Evolutionary conservation across 2,797 vertebrate species (phyloP).

Genomic region (Adrianichthys oophorus): DNA sequence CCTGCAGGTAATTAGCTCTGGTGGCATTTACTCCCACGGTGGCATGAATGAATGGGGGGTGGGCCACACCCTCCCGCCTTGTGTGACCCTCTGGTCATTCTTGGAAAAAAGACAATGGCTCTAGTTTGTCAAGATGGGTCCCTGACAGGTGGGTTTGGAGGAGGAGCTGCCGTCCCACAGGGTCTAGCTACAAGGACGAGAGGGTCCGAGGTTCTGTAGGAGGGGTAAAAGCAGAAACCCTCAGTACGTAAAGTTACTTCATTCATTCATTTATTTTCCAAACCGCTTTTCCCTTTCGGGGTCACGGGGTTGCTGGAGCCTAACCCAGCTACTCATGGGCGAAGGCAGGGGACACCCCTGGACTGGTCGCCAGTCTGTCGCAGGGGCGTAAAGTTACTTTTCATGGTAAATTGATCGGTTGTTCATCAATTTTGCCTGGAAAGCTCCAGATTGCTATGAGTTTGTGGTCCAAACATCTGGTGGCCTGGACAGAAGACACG

Average conservation of each 20-base stretch:
- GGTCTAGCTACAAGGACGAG: conserved; percentile 57
- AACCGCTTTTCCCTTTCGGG: no score
- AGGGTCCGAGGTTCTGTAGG: conserved; percentile 9
- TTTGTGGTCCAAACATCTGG: no score
- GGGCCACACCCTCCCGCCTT: conserved; percentile 5
- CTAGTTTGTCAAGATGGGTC: conserved; percentile 70
- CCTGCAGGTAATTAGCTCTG: conserved; percentile 76
- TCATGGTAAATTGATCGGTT: no score
- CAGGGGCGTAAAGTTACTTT: conserved; percentile 4
- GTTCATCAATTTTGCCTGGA: no score
- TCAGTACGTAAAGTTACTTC: conserved; percentile 14
- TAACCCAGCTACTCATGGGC: no score
- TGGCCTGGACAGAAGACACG: no score
- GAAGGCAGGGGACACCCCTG: no score
- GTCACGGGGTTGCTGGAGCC: no score
- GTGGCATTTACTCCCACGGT: conserved; percentile 73
- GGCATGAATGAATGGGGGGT: conserved; percentile 56
- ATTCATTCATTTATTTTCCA: no score
- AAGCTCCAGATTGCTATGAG: no score
- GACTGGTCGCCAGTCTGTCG: no score
- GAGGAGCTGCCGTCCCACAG: conserved; percentile 67
- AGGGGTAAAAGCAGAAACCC: neutral
- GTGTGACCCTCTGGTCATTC: conserved; percentile 61
- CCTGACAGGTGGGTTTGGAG: conserved; percentile 42
- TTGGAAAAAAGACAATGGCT: conserved; percentile 67